These are phyloP conservation scores for Podotricha telesiphe DNA, from an alignment of 2,888 invertebrate genomes.

Conservation along the genomic window DNA sequence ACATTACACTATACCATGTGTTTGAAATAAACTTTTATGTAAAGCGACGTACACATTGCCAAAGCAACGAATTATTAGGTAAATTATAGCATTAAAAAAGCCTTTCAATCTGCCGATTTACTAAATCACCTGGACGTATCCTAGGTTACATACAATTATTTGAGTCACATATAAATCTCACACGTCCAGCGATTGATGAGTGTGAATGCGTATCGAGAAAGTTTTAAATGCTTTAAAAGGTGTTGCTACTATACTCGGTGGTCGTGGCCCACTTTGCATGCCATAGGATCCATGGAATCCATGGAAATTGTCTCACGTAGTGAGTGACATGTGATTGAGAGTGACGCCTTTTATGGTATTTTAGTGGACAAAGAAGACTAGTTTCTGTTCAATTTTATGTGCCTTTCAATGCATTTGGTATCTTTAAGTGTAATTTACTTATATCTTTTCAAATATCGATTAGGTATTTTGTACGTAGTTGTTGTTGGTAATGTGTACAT, in stretches of 20 bases:
- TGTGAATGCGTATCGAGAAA: slow-evolving; percentile 11
- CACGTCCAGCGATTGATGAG: slow-evolving; percentile 5
- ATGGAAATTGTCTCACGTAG: slow-evolving; percentile 20
- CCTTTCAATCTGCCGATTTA: no score
- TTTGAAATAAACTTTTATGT: no score
- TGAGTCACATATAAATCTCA: slow-evolving; percentile 21
- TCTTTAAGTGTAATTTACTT: not conserved
- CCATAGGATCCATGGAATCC: not conserved
- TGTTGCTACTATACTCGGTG: slow-evolving; percentile 12
- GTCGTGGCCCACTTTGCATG: slow-evolving; percentile 17
- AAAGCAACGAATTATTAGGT: no score
- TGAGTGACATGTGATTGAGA: not conserved
- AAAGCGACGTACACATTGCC: no score
- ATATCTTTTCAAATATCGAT: no score
- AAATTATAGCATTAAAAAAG: no score
- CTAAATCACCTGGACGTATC: no score
- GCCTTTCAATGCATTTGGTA: not conserved
- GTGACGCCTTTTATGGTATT: slow-evolving; percentile 4
- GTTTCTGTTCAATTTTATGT: not conserved
- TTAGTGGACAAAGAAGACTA: not conserved
- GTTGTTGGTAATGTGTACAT: no score
- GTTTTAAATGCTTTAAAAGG: slow-evolving; percentile 18
- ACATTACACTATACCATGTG: no score
- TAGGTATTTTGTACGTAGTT: no score
- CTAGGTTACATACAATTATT: slow-evolving; percentile 5